Percentiles rank a stretch among this genome's conserved stretches.
phyloP scores from a whole-genome alignment of 1,140 invertebrate genomes.

The Fopius arisanus region DNA sequence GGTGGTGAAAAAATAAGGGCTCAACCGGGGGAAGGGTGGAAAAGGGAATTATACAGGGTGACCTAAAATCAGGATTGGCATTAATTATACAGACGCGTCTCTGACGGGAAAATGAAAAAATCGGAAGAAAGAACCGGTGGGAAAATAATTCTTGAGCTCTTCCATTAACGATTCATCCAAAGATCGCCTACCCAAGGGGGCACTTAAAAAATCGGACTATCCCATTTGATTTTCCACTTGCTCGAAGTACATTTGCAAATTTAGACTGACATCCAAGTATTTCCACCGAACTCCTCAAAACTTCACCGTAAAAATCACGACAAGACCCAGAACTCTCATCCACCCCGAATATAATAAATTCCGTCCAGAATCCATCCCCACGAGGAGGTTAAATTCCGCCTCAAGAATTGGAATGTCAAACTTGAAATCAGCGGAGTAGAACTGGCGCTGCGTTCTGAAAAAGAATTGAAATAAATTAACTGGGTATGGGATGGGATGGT shows the following conservation, averaged over 20 bases:
- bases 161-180: slow-evolving; percentile 21
- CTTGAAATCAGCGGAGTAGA: not conserved
- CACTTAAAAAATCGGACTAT: slow-evolving; percentile 1
- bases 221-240: no score
- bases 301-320: not conserved
- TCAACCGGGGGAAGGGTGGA: not conserved
- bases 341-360: not conserved
- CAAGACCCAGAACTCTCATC: not conserved
- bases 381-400: not conserved
- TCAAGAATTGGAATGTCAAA: not conserved
- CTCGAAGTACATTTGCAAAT: no score
- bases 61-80: slow-evolving; percentile 1
- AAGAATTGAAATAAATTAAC: slow-evolving; percentile 5
- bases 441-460: not conserved
- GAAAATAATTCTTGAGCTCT: slow-evolving; percentile 22
- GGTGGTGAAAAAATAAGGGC: not conserved
- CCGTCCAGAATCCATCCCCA: not conserved
- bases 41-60: not conserved
- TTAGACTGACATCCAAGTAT: no score
- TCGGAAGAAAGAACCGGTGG: not conserved
- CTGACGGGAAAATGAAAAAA: slow-evolving; percentile 24
- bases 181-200: slow-evolving; percentile 17
- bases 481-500: not conserved
- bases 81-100: not conserved
- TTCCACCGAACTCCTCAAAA: no score